Evolutionary conservation across 1,140 invertebrate species (phyloP), one percentile per base, ranked within the genome.

Genomic region (Medauroidea extradentata): DNA sequence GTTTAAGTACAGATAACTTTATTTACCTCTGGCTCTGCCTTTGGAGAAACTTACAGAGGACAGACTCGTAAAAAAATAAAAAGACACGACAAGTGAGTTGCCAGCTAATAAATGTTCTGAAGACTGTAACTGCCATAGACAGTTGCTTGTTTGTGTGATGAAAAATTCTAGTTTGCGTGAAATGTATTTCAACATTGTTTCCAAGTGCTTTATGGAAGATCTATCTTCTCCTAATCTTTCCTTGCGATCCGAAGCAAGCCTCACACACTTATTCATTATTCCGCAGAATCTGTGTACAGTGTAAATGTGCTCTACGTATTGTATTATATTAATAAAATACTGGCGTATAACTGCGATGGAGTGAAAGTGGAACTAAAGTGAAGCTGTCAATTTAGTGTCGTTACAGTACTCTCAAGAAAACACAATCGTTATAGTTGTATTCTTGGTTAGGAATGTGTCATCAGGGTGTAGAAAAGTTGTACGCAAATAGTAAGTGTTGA

Each of bases 201-300:
- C 39, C 42, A 55, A 55, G 53, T 55, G 53, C 53, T 55, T 55
- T 55, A 55, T 55, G 29, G 53, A 55, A 55, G 53, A 55, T 41
- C 11, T 34, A n/a, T 46, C 41, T 9, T 55, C 53, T 55, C 39
- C 53, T 55, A 55, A 53, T 43, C 21, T 55, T 44, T 41, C 39
- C 41, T 41, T 43, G 41, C 44, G 41, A 46, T 44, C 25, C 23
- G 21, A 24, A 55, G 24, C 38, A 11, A 25, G 25, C 44, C 1
- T 24, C 24, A 43, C 29, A 46, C 23, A 43, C 27, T 38, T 13
- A 13, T 43, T 25, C 44, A 42, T 23, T 27, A 23, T 24, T n/a
- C 9, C 18, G 53, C 13, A 16, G 44, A 41, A 41, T 23, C 13
- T 24, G 41, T 24, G 25, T 34, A 53, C 29, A 16, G 51, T 38